Base-by-base conservation (phyloP, 2,797 vertebrate genomes). In the Schizothorax lantsangensis region DNA sequence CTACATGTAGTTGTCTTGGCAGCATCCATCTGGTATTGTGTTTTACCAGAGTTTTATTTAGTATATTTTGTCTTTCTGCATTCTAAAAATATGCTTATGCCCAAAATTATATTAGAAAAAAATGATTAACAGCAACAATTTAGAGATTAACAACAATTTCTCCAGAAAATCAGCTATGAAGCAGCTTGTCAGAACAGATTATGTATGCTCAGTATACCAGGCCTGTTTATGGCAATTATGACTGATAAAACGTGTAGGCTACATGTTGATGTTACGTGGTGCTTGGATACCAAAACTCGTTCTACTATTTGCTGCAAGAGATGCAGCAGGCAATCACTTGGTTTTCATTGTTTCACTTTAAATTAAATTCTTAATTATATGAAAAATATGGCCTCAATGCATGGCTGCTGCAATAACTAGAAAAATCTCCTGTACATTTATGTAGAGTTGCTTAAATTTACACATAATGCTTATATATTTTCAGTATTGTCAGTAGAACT, bases 211-310 rank as follows among this genome's bases (percentile, higher is more conserved):
- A 68, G 4, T 30, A 19, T 30, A 36, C 19, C 3, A 0, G 33
- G 11, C 17, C 59, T 62, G 68, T 33, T 80, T 73, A 69, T 66
- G 45, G 21, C 52, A 47, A 11, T 72, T 68, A 15, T 14, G 17
- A 59, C 30, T 54, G 75, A 77, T 47, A 77, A 5, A 26, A 85
- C 57, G 38, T 3, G 43, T 59, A 83, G 54, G 26, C 3, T 19
- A 57, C 36, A 30, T 38, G 5, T 87, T 87, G 7, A 82, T 82
- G 81, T 57, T 86, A 82, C 11, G 40, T 87, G 78, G n/a, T 89
- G 75, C 69, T 62, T 86, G 45, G 77, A 84, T 64, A 68, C 81
- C 30, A 68, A 81, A 78, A 78, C 23, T 2, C 49, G 40, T 43
- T 43, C 10, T 43, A 43, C 9, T 43, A 43, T 9, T 10, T 45